Conservation (phyloP, 35 echinoderm and acorn worm genomes). For the Diadema setosum region DNA sequence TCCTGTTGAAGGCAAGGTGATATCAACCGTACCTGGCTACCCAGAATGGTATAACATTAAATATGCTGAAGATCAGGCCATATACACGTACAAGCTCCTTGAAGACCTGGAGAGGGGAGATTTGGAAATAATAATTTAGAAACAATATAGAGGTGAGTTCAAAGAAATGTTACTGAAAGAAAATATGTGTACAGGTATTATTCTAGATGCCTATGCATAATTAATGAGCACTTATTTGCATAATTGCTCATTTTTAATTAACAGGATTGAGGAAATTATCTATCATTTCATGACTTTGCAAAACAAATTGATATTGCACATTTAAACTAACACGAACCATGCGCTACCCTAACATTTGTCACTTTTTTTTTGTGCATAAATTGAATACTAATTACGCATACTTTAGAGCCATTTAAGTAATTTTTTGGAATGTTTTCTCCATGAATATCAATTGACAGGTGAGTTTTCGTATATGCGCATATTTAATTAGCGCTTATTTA, state of each 20-base stretch:
- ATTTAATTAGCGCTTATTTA: too few relatives aligned
- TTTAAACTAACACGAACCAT: not conserved
- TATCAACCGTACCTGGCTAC: slow-evolving; percentile 24
- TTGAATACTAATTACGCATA: not conserved
- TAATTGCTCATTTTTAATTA: not conserved
- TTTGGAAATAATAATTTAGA: not conserved
- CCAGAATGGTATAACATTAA: slow-evolving; percentile 48
- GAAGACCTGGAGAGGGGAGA: slow-evolving; percentile 35
- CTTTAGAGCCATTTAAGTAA: too few relatives aligned
- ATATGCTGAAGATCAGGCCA: slow-evolving; percentile 33
- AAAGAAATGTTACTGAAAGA: not conserved
- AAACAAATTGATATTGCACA: not conserved
- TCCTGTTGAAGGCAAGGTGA: not conserved
- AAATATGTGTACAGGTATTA: not conserved
- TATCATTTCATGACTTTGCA: not conserved
- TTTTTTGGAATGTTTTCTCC: too few relatives aligned
- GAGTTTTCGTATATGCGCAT: too few relatives aligned
- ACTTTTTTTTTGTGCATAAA: not conserved
- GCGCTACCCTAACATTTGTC: too few relatives aligned
- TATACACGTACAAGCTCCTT: slow-evolving; percentile 43
- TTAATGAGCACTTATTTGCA: not conserved
- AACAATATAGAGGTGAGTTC: not conserved
- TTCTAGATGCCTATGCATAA: not conserved
- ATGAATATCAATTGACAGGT: too few relatives aligned
- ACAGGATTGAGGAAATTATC: not conserved